Evolutionary conservation across 2,888 invertebrate species (phyloP).

Genomic region (Rhogogaster chlorosoma): DNA sequence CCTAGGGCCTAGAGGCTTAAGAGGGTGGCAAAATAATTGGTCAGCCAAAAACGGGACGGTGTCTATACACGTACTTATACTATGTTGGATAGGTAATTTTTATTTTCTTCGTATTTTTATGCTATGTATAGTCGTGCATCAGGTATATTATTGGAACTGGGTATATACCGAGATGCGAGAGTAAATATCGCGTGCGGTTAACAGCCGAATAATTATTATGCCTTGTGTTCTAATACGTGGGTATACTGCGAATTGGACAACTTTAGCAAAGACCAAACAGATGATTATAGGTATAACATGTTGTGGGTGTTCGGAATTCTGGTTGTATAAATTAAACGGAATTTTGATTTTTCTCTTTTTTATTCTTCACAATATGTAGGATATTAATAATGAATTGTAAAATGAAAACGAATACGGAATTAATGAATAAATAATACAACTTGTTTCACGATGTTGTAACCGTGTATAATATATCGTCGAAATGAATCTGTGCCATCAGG

Average conservation of each 20-base stretch:
- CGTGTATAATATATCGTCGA: neutral
- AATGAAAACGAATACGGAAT: neutral
- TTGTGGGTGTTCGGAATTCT: no score
- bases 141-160: neutral
- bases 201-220: neutral
- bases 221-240: neutral
- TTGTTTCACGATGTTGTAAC: neutral
- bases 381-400: neutral
- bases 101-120: neutral
- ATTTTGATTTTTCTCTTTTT: neutral
- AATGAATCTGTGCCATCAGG: slow-evolving; percentile 30
- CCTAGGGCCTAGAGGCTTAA: neutral
- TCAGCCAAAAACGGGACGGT: slow-evolving; percentile 11
- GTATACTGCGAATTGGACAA: neutral
- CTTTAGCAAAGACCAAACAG: neutral
- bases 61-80: neutral
- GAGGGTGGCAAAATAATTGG: slow-evolving; percentile 11
- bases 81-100: neutral
- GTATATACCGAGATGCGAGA: neutral
- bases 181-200: slow-evolving; percentile 16
- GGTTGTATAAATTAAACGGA: no score
- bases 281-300: neutral
- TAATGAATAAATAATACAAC: neutral
- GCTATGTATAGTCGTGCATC: neutral
- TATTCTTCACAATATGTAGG: neutral